A percentile compares a stretch with the other conserved stretches of the same genome.
Conservation (phyloP, 2,113 vertebrate species). For the Petaurus breviceps region DNA sequence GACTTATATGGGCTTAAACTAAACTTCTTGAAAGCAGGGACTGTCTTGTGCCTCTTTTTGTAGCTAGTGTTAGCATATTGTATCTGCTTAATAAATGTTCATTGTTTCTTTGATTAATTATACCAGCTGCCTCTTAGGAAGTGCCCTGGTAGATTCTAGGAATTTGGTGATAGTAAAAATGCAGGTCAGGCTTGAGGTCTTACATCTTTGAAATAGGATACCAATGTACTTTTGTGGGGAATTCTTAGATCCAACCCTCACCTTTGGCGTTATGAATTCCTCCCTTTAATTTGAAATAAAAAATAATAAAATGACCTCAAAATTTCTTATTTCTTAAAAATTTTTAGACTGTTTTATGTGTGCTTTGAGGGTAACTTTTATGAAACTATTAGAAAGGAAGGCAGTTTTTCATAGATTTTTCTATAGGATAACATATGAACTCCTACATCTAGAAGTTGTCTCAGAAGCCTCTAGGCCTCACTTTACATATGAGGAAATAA, state of each 20-base stretch:
- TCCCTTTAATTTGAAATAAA: background rate
- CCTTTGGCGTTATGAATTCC: background rate
- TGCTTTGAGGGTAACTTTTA: background rate
- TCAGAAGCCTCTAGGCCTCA: background rate
- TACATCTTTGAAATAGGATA: background rate
- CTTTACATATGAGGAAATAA: background rate
- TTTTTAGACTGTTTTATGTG: background rate
- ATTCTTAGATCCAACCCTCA: background rate
- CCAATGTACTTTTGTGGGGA: background rate
- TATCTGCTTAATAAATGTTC: background rate
- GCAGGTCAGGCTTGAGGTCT: too few species aligned
- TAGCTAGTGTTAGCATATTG: background rate
- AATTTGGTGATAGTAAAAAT: background rate
- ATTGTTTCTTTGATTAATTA: background rate
- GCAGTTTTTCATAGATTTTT: background rate
- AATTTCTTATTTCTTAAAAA: background rate
- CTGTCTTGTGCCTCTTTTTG: too few species aligned
- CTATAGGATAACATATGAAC: background rate
- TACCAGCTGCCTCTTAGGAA: background rate
- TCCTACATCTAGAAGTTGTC: background rate
- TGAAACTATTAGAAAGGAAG: background rate
- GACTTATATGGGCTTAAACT: too few species aligned
- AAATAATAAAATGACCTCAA: background rate
- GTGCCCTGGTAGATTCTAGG: background rate
- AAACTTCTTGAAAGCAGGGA: too few species aligned